Evolutionary conservation across 2,797 vertebrate species (phyloP), one percentile per base, ranked within the genome.

Genomic region (Allenopithecus nigroviridis): DNA sequence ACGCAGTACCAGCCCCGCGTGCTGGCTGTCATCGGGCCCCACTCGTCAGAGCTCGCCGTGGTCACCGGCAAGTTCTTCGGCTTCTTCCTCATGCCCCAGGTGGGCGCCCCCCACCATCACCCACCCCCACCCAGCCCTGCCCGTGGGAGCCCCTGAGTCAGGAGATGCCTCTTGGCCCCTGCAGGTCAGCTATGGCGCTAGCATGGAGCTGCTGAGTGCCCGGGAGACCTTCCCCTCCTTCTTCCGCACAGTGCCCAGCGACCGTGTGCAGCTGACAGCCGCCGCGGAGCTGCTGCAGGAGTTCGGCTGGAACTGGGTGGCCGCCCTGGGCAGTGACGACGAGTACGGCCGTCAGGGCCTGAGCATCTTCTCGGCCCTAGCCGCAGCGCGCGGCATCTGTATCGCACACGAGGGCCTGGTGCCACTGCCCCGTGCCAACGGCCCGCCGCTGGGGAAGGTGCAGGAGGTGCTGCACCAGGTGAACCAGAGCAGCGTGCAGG

Each of bases 221-320:
- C 98, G 98, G 0, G 87, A 96, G 10, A 53, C 97, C 0, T 99
- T 99, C 97, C 99, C 99, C 0, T 99, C 99, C 9, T 99, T 99
- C 98, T 99, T 99, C 98, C 99, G 99, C 24, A 99, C 99, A 0
- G 99, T 99, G 14, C 99, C 99, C 94, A 99, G 98, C 0, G 99
- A 99, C 98, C 99, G 98, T 30, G 98, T 89, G 97, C 99, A 99
- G 98, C 99, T 98, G 12, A n/a, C 96, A 0, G 99, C 98, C 16
- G 98, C 99, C 9, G 98, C 98, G 53, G 95, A 93, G 17, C 99
- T 99, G 13, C 98, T 99, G 43, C 10, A 30, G 10, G 3, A 5
- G 19, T 99, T 99, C 0, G 4, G 64, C 0, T 99, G 99, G 99
- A 99, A 99, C 98, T 99, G 99, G 99, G 99, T 99, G 22, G 99